These are phyloP conservation scores for Neodiprion pinetum DNA, from an alignment of 1,140 invertebrate genomes.

Conservation along the genomic window DNA sequence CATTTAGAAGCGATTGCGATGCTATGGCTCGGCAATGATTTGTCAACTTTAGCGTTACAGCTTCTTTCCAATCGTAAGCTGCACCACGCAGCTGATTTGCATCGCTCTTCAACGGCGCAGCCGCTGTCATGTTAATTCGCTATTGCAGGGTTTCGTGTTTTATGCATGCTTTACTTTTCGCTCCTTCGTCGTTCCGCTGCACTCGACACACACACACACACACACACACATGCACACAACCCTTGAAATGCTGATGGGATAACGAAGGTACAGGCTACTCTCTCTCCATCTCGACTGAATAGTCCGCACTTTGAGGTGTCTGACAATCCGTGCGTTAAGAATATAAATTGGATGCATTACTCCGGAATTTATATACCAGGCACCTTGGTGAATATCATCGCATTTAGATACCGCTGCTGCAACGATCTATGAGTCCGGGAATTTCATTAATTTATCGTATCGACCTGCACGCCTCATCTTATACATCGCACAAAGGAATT, in stretches of 20 bases:
- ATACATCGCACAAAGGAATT: too few relatives aligned
- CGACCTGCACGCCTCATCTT: too few relatives aligned
- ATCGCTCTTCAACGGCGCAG: neutral
- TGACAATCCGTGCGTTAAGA: neutral
- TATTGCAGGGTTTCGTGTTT: neutral
- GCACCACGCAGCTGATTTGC: neutral
- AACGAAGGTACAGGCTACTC: neutral
- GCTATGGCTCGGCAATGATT: too few relatives aligned
- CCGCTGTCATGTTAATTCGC: neutral
- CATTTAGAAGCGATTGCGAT: too few relatives aligned
- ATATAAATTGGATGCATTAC: conserved; percentile 4
- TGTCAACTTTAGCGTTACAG: too few relatives aligned
- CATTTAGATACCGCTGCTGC: too few relatives aligned
- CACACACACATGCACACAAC: neutral
- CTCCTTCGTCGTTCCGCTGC: neutral
- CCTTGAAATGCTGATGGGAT: conserved; percentile 4
- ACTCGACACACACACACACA: neutral
- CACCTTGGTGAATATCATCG: neutral
- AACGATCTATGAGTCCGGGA: too few relatives aligned
- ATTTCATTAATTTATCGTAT: too few relatives aligned
- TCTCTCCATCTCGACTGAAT: neutral
- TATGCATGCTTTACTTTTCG: conserved; percentile 3
- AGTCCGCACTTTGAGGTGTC: neutral
- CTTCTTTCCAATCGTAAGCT: too few relatives aligned
- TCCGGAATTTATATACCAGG: neutral